Evolutionary conservation across 2,797 vertebrate species (phyloP), one percentile per base, ranked within the genome.

Genomic region (Chelonia mydas): DNA sequence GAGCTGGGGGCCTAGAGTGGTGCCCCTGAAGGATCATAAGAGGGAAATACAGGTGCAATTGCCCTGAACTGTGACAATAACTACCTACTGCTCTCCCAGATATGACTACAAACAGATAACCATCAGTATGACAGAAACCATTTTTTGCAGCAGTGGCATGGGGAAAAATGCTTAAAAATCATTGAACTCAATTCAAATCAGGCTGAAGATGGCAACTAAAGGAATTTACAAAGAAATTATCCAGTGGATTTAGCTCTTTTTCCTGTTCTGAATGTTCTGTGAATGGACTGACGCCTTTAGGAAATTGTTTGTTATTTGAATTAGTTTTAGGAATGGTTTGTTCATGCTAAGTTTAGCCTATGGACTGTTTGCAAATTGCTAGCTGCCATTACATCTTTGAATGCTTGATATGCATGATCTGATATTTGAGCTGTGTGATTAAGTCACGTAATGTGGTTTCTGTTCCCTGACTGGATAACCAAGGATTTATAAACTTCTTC

Each of bases 231-330:
- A 76, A 76, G 12, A 47, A 76, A 15, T 1, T 76, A 76, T 27
- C 41, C 45, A 25, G 16, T 25, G 28, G 54, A 1, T 68, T 85
- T 68, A 21, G 31, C 5, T 6, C 53, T 31, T 50, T 47, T 31
- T 10, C 41, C 28, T 68, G 33, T 41, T 82, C 45, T 50, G 1
- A 87, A 37, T 27, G 1, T 51, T 74, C 45, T 77, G 1, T 88
- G 86, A 72, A 53, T 11, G 6, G 7, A 55, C 7, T 45, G 3
- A 3, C 31, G 5, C 0, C 0, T 2, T 11, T 78, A 74, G n/a
- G 6, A 27, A 83, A 76, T 7, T 17, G 1, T 47, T 68, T 81
- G 74, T 13, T 85, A 33, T 3, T 33, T 81, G 55, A 47, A 47
- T 57, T 47, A 76, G 9, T 21, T 13, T 55, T 25, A 23, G 25